Evolutionary conservation across 2,888 invertebrate species (phyloP).

Genomic region (Habrosyne pyritoides): DNA sequence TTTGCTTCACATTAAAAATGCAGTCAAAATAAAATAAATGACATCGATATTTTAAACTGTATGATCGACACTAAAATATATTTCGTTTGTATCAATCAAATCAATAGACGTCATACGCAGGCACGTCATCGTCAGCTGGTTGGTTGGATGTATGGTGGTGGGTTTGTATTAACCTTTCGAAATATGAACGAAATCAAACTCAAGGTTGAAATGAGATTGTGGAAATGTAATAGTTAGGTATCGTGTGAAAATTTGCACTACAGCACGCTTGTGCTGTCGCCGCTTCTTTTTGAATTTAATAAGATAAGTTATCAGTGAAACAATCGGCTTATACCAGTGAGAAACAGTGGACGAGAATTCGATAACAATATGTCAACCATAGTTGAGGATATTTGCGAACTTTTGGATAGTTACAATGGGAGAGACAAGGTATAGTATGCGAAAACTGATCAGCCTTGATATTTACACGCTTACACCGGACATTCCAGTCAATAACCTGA

Average conservation of each 20-base stretch:
- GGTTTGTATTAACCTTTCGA: slow-evolving; percentile 48
- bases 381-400: slow-evolving; percentile 85
- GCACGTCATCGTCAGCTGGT: slow-evolving; percentile 61
- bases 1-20: too few species aligned
- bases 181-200: slow-evolving; percentile 32
- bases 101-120: slow-evolving; percentile 29
- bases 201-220: slow-evolving; percentile 56
- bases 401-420: slow-evolving; percentile 92
- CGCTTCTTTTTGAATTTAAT: neutral
- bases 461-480: slow-evolving; percentile 43
- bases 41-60: too few species aligned
- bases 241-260: slow-evolving; percentile 45
- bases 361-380: slow-evolving; percentile 61
- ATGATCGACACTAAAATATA: too few species aligned
- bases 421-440: slow-evolving; percentile 89
- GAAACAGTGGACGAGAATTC: slow-evolving; percentile 16
- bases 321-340: slow-evolving; percentile 14
- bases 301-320: slow-evolving; percentile 44
- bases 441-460: slow-evolving; percentile 59
- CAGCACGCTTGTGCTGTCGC: slow-evolving; percentile 37
- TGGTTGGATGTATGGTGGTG: slow-evolving; percentile 25
- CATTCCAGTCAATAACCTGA: slow-evolving; percentile 44
- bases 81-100: too few species aligned
- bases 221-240: slow-evolving; percentile 72
- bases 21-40: too few species aligned